phyloP scores from a whole-genome alignment of 2,797 vertebrate genomes.

The Euthynnus affinis region DNA sequence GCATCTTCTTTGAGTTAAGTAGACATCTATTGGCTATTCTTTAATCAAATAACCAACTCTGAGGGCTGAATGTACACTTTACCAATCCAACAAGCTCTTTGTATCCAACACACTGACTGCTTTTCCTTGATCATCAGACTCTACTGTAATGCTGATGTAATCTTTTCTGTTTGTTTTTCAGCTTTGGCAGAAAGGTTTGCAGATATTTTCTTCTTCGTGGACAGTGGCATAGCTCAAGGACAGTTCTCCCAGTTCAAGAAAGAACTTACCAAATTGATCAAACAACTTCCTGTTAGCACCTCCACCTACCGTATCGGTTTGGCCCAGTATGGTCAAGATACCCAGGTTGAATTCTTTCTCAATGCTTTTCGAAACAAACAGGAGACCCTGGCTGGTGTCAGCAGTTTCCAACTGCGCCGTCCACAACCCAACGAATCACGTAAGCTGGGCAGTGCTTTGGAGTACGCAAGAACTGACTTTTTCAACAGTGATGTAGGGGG shows the following conservation, averaged over 20 bases:
- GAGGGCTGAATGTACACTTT: too few relatives aligned
- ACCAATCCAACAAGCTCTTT: too few relatives aligned
- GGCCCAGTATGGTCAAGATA: slow-evolving; percentile 82
- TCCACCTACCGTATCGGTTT: slow-evolving; percentile 84
- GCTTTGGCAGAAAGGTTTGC: slow-evolving; percentile 81
- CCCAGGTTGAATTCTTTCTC: slow-evolving; percentile 84
- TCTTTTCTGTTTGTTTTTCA: slow-evolving; percentile 50
- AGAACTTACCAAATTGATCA: slow-evolving; percentile 36
- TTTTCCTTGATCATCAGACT: too few relatives aligned
- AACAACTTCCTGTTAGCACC: slow-evolving; percentile 78
- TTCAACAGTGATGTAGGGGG: slow-evolving; percentile 81
- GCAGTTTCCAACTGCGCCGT: slow-evolving; percentile 43
- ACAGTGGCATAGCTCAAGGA: slow-evolving; percentile 64
- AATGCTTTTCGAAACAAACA: slow-evolving; percentile 77
- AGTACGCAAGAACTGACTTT: slow-evolving; percentile 72
- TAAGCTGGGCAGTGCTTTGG: slow-evolving; percentile 80
- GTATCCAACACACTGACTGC: too few relatives aligned
- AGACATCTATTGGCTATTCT: too few relatives aligned
- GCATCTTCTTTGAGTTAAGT: too few relatives aligned
- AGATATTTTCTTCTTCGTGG: slow-evolving; percentile 89
- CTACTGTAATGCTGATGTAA: too few relatives aligned
- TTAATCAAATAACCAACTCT: too few relatives aligned
- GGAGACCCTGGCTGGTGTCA: slow-evolving; percentile 64
- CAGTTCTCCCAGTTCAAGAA: slow-evolving; percentile 73
- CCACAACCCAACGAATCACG: slow-evolving; percentile 49